Conservation (phyloP, 2,113 vertebrate species). For the Protobothrops flavoviridis region DNA sequence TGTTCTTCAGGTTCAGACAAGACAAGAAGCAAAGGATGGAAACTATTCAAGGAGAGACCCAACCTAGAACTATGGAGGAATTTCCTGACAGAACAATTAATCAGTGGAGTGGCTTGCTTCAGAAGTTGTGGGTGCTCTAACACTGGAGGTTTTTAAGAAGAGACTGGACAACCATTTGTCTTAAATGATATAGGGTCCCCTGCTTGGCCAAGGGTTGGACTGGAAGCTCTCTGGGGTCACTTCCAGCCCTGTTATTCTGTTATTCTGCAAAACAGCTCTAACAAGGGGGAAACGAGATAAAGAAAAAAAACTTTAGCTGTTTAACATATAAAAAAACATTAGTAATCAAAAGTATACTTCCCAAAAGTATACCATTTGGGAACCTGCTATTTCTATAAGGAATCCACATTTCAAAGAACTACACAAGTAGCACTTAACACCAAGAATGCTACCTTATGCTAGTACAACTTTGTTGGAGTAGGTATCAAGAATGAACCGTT, state of each 20-base stretch:
- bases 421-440: neutral
- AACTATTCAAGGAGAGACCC: neutral
- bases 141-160: neutral
- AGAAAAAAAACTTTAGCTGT: neutral
- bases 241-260: neutral
- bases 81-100: neutral
- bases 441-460: neutral
- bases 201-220: neutral
- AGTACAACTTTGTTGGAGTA: neutral
- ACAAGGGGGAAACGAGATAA: conserved; percentile 19
- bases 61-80: neutral
- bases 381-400: neutral
- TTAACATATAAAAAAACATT: neutral
- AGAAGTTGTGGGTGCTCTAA: neutral
- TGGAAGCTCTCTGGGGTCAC: neutral
- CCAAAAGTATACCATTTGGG: too few relatives aligned
- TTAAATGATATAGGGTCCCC: neutral
- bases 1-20: neutral
- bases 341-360: neutral
- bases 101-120: neutral
- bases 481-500: neutral
- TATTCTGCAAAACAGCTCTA: conserved; percentile 6
- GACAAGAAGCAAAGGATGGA: neutral
- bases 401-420: neutral
- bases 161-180: neutral